Percentiles rank a stretch among this genome's conserved stretches.
Conservation (phyloP, 2,113 vertebrate genomes). For the Hippocampus mohnikei region DNA sequence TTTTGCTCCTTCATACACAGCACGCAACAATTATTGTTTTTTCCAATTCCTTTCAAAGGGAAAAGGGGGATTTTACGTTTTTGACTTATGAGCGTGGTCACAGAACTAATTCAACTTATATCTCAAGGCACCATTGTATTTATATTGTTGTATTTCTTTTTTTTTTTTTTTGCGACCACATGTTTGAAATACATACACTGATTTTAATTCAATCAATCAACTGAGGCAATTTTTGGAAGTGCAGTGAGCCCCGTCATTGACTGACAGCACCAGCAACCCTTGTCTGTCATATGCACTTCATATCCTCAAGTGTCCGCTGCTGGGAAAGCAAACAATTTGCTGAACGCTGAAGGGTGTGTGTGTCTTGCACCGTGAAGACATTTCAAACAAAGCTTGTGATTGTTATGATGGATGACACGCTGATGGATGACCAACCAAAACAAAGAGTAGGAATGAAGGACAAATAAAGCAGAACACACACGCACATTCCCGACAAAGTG, state of each 20-base stretch:
- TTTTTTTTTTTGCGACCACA: not conserved
- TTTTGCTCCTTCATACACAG: no score
- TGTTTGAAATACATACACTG: not conserved
- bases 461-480: constrained; percentile 9
- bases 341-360: not conserved
- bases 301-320: not conserved
- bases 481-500: no score
- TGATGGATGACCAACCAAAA: constrained; percentile 12
- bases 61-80: no score
- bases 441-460: constrained; percentile 6
- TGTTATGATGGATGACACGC: not conserved
- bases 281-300: no score
- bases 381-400: not conserved
- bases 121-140: not conserved
- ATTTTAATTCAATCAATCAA: no score
- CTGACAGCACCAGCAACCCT: no score
- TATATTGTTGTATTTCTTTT: no score
- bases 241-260: no score
- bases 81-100: no score
- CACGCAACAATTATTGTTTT: no score
- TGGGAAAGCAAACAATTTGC: not conserved
- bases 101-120: not conserved
- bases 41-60: no score
- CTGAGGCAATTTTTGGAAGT: no score
- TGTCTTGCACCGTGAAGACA: not conserved